A percentile compares a stretch with the other conserved stretches of the same genome.
Evolutionary conservation across 1,140 invertebrate genomes (phyloP).

Genomic region (Lasioglossum baleicum): DNA sequence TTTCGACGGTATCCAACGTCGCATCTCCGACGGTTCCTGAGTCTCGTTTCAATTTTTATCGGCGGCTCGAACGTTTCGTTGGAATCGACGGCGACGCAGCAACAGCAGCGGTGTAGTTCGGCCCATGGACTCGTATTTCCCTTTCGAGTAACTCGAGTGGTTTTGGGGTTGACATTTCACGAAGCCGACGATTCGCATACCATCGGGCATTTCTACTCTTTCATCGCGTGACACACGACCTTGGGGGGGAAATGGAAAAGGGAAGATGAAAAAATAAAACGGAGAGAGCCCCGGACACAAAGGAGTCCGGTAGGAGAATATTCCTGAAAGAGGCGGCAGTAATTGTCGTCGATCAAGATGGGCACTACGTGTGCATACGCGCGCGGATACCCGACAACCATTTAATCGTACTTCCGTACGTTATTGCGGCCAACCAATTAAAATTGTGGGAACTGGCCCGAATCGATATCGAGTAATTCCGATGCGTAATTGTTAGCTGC

Average conservation of each 20-base stretch:
- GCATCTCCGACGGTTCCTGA: too few species aligned
- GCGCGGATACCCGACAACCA: slow-evolving; percentile 52
- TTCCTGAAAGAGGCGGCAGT: slow-evolving; percentile 56
- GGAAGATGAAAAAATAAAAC: slow-evolving; percentile 40
- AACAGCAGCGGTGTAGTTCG: neutral
- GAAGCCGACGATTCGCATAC: slow-evolving; percentile 44
- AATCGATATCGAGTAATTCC: slow-evolving; percentile 20
- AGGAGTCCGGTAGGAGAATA: slow-evolving; percentile 15
- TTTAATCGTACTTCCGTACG: slow-evolving; percentile 51
- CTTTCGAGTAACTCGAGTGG: slow-evolving; percentile 60
- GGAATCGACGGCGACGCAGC: too few species aligned
- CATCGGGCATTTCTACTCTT: slow-evolving; percentile 44
- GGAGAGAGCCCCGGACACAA: neutral
- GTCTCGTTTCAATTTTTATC: too few species aligned
- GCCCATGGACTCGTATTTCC: slow-evolving; percentile 52
- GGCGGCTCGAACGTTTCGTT: too few species aligned
- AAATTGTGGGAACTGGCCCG: slow-evolving; percentile 44
- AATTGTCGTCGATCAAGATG: slow-evolving; percentile 48
- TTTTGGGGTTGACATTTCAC: slow-evolving; percentile 60
- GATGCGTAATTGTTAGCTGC: neutral
- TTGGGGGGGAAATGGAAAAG: neutral
- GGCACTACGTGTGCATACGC: neutral
- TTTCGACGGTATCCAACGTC: too few species aligned
- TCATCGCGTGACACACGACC: slow-evolving; percentile 42
- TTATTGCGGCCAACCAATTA: slow-evolving; percentile 46